Evolutionary conservation across 2,888 invertebrate species (phyloP).

Genomic region (Chrysomela aeneicollis): DNA sequence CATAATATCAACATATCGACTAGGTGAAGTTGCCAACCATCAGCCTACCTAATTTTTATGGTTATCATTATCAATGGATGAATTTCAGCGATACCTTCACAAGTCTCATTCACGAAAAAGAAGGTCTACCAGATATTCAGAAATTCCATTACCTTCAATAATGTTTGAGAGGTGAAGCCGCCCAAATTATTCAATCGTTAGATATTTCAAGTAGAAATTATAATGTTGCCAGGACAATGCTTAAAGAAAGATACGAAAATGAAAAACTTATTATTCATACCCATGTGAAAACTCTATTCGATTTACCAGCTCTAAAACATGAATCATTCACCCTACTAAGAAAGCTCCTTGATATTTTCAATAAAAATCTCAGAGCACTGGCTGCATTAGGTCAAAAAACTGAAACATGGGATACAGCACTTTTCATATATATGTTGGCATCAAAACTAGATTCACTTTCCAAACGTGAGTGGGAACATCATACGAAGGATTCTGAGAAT

Average conservation of each 20-base stretch:
- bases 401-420: background rate
- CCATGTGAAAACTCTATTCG: constrained; percentile 29
- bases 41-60: too few species aligned
- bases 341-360: background rate
- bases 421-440: too few species aligned
- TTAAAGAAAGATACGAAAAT: constrained; percentile 30
- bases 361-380: constrained; percentile 14
- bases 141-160: too few species aligned
- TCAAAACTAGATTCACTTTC: too few species aligned
- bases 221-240: constrained; percentile 26
- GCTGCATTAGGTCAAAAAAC: background rate
- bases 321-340: constrained; percentile 11
- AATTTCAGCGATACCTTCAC: too few species aligned
- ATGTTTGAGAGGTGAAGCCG: constrained; percentile 28
- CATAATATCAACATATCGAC: too few species aligned
- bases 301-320: constrained; percentile 11
- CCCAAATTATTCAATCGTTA: constrained; percentile 28
- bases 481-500: too few species aligned
- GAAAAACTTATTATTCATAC: constrained; percentile 22
- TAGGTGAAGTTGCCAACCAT: too few species aligned
- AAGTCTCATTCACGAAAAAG: too few species aligned
- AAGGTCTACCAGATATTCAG: too few species aligned
- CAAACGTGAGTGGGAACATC: too few species aligned
- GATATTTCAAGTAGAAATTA: constrained; percentile 27
- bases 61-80: too few species aligned